Conservation (phyloP, 2,888 invertebrate species). For the Andrena bucephala region DNA sequence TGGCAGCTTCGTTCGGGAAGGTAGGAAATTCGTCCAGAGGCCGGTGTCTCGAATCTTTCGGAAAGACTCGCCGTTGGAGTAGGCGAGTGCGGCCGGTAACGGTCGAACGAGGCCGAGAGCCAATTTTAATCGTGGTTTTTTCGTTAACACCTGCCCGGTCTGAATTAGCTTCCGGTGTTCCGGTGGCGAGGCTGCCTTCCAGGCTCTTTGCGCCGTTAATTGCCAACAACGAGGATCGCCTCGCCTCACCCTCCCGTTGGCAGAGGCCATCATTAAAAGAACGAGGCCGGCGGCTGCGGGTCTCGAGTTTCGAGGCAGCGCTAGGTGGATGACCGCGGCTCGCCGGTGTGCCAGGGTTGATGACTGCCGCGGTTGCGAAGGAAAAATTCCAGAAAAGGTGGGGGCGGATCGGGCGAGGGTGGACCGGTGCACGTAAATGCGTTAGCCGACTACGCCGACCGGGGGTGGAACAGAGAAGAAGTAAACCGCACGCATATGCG, state of each 20-base stretch:
- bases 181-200: slow-evolving; percentile 27
- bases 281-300: slow-evolving; percentile 65
- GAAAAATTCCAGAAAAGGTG: slow-evolving; percentile 72
- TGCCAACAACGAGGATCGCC: slow-evolving; percentile 60
- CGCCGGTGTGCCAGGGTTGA: slow-evolving; percentile 66
- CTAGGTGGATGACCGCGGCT: slow-evolving; percentile 72
- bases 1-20: not conserved
- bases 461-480: slow-evolving; percentile 44
- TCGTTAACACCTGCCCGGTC: slow-evolving; percentile 26
- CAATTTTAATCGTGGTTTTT: slow-evolving; percentile 13
- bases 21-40: not conserved
- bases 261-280: slow-evolving; percentile 65
- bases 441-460: slow-evolving; percentile 38
- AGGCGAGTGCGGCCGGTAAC: not conserved
- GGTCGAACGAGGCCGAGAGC: not conserved
- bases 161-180: slow-evolving; percentile 54
- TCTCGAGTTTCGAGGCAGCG: slow-evolving; percentile 70
- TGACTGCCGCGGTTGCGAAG: slow-evolving; percentile 69
- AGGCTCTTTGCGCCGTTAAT: slow-evolving; percentile 63
- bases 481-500: slow-evolving; percentile 55
- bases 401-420: slow-evolving; percentile 58
- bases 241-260: slow-evolving; percentile 39
- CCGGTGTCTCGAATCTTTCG: not conserved
- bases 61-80: not conserved
- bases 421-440: slow-evolving; percentile 52